Evolutionary conservation across 2,888 invertebrate species (phyloP).

Genomic region (Xestia c-nigrum): DNA sequence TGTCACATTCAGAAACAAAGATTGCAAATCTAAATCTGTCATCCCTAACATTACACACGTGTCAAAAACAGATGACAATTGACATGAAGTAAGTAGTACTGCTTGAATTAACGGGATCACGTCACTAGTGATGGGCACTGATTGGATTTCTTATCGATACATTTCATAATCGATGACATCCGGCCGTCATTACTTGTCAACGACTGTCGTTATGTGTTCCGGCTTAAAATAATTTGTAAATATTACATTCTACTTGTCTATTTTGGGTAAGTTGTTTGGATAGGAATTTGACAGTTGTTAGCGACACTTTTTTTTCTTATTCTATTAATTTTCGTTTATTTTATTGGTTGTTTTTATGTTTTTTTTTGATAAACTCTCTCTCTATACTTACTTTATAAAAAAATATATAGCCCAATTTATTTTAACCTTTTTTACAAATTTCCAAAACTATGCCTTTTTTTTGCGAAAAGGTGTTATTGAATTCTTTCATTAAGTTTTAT

Average conservation of each 20-base stretch:
- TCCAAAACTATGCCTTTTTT: background rate
- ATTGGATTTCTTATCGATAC: slow-evolving; percentile 66
- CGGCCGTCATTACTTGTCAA: slow-evolving; percentile 46
- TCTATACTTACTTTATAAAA: background rate
- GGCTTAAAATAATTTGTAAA: slow-evolving; percentile 52
- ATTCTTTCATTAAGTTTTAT: background rate
- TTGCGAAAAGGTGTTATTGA: background rate
- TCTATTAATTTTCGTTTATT: background rate
- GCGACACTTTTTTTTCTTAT: background rate
- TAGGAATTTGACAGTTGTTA: slow-evolving; percentile 16
- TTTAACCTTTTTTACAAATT: background rate
- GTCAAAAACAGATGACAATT: slow-evolving; percentile 74
- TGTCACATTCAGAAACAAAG: background rate
- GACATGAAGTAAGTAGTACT: slow-evolving; percentile 73
- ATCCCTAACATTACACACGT: slow-evolving; percentile 61
- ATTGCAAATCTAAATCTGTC: slow-evolving; percentile 34
- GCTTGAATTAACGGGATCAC: slow-evolving; percentile 76
- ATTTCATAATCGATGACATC: slow-evolving; percentile 46
- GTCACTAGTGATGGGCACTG: slow-evolving; percentile 67
- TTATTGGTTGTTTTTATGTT: too few relatives aligned
- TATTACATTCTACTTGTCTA: slow-evolving; percentile 9
- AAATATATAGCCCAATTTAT: background rate
- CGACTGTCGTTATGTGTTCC: slow-evolving; percentile 47
- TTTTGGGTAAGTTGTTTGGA: slow-evolving; percentile 3
- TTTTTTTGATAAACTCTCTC: background rate